Evolutionary conservation across 2,888 invertebrate species (phyloP).

Genomic region (Unio pictorum): DNA sequence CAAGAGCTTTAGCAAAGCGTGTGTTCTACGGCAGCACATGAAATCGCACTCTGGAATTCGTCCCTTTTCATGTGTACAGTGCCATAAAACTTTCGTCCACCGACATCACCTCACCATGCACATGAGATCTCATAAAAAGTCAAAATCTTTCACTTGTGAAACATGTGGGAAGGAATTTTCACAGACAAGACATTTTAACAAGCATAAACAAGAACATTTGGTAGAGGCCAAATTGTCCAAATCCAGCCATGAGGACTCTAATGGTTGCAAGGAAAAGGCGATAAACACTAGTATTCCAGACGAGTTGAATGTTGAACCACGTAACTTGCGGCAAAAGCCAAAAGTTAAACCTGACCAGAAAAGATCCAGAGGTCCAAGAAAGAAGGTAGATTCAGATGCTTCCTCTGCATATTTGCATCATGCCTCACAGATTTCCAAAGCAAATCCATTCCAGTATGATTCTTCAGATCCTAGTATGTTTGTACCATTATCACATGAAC

Average conservation of each 20-base stretch:
- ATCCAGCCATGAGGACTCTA: too few species aligned
- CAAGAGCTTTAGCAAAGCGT: constrained; percentile 46
- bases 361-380: too few species aligned
- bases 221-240: constrained; percentile 7
- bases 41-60: constrained; percentile 42
- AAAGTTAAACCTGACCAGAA: too few species aligned
- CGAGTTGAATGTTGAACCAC: too few species aligned
- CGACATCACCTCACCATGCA: constrained; percentile 48
- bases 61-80: constrained; percentile 38
- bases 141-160: constrained; percentile 29
- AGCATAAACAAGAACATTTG: constrained; percentile 31
- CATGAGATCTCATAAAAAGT: constrained; percentile 31
- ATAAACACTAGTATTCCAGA: too few species aligned
- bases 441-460: too few species aligned
- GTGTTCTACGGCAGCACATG: constrained; percentile 44
- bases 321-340: too few species aligned
- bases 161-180: constrained; percentile 36
- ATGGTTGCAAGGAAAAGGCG: too few species aligned
- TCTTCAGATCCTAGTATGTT: not conserved
- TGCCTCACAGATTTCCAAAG: too few species aligned
- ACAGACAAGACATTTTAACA: constrained; percentile 43
- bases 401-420: too few species aligned
- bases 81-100: constrained; percentile 43
- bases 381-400: too few species aligned
- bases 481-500: not conserved